These are phyloP conservation scores for Trinorchestia longiramus DNA, from an alignment of 1,140 invertebrate species.

Conservation along the genomic window DNA sequence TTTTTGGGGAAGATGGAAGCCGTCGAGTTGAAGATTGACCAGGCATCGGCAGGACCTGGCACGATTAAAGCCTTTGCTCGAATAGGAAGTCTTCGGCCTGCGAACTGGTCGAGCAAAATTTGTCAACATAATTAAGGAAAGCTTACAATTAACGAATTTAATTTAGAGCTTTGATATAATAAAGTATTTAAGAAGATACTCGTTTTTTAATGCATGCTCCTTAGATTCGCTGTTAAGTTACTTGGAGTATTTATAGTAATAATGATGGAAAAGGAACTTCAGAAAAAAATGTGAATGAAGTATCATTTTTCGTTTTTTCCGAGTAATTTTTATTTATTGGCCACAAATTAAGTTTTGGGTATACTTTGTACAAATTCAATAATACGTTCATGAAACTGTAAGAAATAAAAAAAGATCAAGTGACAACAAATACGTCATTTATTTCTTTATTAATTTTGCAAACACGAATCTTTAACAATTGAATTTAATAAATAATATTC, in stretches of 20 bases:
- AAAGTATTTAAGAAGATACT: neutral
- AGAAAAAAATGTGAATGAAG: neutral
- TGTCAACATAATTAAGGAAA: neutral
- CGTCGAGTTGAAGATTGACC: constrained; percentile 37
- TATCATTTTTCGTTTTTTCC: too few species aligned
- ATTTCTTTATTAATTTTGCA: too few species aligned
- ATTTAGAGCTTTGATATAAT: neutral
- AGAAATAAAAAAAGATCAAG: neutral
- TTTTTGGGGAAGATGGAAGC: constrained; percentile 16
- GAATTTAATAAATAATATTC: too few species aligned
- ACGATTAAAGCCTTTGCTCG: neutral
- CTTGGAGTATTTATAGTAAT: too few species aligned
- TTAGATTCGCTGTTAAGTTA: neutral
- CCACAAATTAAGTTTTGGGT: neutral
- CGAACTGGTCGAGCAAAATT: neutral
- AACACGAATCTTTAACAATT: too few species aligned
- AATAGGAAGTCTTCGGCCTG: neutral
- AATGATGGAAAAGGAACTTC: neutral
- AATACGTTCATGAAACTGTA: neutral
- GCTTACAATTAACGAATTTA: neutral
- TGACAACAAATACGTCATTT: too few species aligned
- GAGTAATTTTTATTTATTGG: neutral
- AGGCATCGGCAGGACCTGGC: neutral
- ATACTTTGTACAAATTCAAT: neutral
- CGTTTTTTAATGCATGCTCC: neutral